A percentile compares a stretch with the other conserved stretches of the same genome.
These are phyloP conservation scores for Machimus atricapillus DNA, from an alignment of 2,888 invertebrate genomes.

Conservation along the genomic window DNA sequence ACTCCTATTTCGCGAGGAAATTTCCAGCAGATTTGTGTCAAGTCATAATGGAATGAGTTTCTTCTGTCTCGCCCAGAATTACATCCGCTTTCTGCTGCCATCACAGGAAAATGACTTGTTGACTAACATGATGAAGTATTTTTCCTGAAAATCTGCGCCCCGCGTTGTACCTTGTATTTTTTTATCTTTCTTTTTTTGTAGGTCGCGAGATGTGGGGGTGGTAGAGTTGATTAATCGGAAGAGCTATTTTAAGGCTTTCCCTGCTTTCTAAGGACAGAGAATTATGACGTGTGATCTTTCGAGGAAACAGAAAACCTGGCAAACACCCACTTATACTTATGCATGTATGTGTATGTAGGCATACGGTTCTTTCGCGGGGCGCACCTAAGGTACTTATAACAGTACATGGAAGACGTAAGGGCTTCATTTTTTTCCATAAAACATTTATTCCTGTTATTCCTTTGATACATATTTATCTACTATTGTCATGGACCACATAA, in stretches of 20 bases:
- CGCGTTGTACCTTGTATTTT: neutral
- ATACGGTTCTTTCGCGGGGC: neutral
- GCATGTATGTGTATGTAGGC: neutral
- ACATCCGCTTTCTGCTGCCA: neutral
- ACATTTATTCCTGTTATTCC: neutral
- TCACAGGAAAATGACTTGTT: conserved; percentile 9
- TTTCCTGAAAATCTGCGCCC: neutral
- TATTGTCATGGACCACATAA: neutral
- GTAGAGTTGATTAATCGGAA: neutral
- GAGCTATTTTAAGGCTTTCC: neutral
- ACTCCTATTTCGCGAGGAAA: neutral
- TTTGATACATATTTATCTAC: neutral
- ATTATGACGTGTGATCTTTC: neutral
- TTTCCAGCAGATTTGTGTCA: conserved; percentile 11
- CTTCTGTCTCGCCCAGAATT: neutral
- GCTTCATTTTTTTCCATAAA: neutral
- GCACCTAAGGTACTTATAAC: neutral
- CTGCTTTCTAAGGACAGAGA: neutral
- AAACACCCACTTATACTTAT: neutral
- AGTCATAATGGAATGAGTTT: conserved; percentile 13
- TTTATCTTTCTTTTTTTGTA: neutral
- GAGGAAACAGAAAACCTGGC: neutral
- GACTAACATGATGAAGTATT: conserved; percentile 23
- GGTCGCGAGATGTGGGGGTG: neutral
- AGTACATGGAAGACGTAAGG: neutral